Percentiles rank a stretch among this genome's conserved stretches.
These are phyloP conservation scores for Danio choprae DNA, from an alignment of 2,797 vertebrate genomes.

Conservation along the genomic window DNA sequence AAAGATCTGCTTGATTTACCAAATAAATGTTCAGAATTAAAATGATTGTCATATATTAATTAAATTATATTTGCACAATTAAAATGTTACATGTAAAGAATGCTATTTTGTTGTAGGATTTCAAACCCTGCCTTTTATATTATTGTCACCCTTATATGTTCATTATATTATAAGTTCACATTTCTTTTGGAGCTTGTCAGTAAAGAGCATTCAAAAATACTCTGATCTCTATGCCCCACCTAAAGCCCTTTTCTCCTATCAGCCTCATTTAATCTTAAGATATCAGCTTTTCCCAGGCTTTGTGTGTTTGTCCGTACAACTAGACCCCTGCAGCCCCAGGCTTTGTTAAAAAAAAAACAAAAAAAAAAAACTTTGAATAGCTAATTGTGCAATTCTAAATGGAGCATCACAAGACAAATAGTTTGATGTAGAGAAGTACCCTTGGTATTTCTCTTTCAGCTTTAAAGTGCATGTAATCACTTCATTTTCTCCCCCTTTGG, in stretches of 20 bases:
- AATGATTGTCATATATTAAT: too few species aligned
- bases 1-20: too few species aligned
- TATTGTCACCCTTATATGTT: too few species aligned
- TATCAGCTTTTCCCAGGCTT: conserved; percentile 18
- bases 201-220: not conserved
- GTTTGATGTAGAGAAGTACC: conserved; percentile 63
- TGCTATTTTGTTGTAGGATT: too few species aligned
- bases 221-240: conserved; percentile 14
- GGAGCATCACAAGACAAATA: conserved; percentile 40
- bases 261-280: conserved; percentile 42
- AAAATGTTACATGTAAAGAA: too few species aligned
- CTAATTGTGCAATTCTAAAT: conserved; percentile 52
- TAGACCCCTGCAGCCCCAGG: conserved; percentile 31
- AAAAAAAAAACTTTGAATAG: conserved; percentile 35
- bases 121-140: too few species aligned
- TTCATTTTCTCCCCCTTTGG: conserved; percentile 23
- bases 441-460: conserved; percentile 37
- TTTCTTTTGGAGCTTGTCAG: not conserved
- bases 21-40: too few species aligned
- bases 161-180: too few species aligned
- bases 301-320: conserved; percentile 20
- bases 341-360: not conserved
- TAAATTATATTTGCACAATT: too few species aligned
- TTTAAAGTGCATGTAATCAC: conserved; percentile 26
- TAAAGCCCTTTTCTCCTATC: conserved; percentile 44